Base-by-base conservation (phyloP, 2,888 invertebrate genomes). In the Platycnemis pennipes region DNA sequence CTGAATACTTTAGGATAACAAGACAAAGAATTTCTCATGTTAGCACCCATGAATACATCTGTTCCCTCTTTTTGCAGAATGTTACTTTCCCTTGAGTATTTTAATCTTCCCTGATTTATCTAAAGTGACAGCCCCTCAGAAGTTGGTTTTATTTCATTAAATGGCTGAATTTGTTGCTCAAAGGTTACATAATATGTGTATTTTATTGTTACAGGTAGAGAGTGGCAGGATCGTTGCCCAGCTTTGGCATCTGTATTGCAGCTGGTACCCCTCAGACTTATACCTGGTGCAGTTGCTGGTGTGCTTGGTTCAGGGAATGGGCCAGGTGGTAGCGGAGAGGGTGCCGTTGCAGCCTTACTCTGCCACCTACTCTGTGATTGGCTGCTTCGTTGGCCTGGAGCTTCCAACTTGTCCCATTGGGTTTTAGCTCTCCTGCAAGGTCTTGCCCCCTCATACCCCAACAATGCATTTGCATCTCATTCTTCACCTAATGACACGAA, bases 351-450 rank as follows among this genome's bases (percentile, higher is more conserved):
- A 94, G 97, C 98, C 0, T 96, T 98, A 3, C 91, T 91, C 63
- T 91, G 91, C 63, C 97, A 97, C 42, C 97, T 97, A 89, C 96
- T 98, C 0, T 98, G 98, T 95, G 96, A 96, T n/a, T 98, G 98
- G 98, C 96, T 98, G 94, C 97, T 97, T 0, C 97, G 97, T 94
- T 98, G 98, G 97, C 97, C 97, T 45, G 97, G 97, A 95, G 97
- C 97, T 0, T 97, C 97, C 3, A 97, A 97, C 88, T 96, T 98
- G 0, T 97, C 97, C 46, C 97, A 97, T 19, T 98, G 98, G 97
- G 97, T 98, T 1, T 96, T 98, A 95, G 97, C 97, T 4, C 97
- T 98, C 95, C 97, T 98, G 95, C 97, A 97, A 95, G 97, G 97
- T 0, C 96, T 98, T 46, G 97, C 98, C 94, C 95, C 95, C 2